A percentile compares a stretch with the other conserved stretches of the same genome.
Conservation (phyloP, 2,797 vertebrate species). For the Sylvilagus floridanus region DNA sequence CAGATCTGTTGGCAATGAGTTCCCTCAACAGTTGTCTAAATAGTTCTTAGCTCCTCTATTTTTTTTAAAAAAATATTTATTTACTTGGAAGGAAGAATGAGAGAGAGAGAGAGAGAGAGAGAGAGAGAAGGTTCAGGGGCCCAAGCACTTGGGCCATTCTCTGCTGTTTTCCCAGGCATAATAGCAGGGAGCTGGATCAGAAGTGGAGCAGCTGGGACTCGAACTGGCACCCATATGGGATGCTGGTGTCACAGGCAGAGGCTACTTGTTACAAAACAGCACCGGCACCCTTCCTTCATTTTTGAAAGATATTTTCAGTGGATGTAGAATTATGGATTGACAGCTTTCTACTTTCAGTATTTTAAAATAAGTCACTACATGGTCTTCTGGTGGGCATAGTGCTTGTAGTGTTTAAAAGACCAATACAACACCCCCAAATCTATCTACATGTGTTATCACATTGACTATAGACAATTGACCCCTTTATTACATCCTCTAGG, state of each 20-base stretch:
- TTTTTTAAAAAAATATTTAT: too few relatives aligned
- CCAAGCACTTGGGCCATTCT: too few relatives aligned
- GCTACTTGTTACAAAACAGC: too few relatives aligned
- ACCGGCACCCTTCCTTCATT: neutral
- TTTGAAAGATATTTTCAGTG: constrained; percentile 37
- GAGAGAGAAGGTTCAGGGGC: too few relatives aligned
- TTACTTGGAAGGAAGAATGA: too few relatives aligned
- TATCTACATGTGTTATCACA: constrained; percentile 1
- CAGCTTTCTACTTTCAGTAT: neutral
- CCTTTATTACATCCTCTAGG: neutral
- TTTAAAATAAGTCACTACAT: neutral
- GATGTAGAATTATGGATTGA: constrained; percentile 18
- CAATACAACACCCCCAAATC: neutral
- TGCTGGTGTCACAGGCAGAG: too few relatives aligned
- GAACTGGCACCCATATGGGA: too few relatives aligned
- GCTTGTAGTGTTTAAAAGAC: constrained; percentile 16
- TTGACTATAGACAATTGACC: neutral
- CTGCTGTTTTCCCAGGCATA: too few relatives aligned
- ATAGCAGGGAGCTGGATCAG: too few relatives aligned
- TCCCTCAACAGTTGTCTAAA: constrained; percentile 20
- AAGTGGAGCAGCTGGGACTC: too few relatives aligned
- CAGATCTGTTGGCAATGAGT: neutral
- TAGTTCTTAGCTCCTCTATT: neutral
- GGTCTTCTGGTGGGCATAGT: neutral
- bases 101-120: too few relatives aligned